Base-by-base conservation (phyloP, 2,888 invertebrate genomes). In the Pseudococcus viburni region DNA sequence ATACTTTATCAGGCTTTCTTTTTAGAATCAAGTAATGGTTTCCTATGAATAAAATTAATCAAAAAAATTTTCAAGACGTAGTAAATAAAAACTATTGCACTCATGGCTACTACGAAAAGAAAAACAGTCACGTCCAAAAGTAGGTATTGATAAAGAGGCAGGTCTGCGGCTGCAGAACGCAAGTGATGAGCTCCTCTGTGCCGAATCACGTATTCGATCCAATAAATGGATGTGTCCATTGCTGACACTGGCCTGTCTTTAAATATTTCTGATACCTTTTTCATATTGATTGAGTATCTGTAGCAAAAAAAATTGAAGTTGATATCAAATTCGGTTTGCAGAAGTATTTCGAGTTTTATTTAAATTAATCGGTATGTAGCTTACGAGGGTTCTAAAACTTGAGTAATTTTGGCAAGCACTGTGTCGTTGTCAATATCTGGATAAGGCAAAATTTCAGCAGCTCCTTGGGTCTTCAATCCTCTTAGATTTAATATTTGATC, bases 151-250 rank as follows among this genome's bases (percentile, higher is more conserved):
- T 91, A 90, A 88, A 90, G 90, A 26, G 90, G 89, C 51, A 91
- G 83, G 22, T 90, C 89, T 39, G 90, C 88, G 4, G 90, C 90
- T 4, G 90, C 90, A 26, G 90, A 90, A 46, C 90, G 89, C 11
- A 91, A 89, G 85, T 90, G 90, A 9, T 26, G 19, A 17, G 90
- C 89, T n/a, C 94, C 94, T 88, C 93, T 93, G 90, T 94, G 93
- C 55, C 94, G 92, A 12, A 94, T 91, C 0, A 94, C 93, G 89
- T 94, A 94, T 91, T 95, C 94, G 83, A 94, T 93, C 94, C 94
- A 94, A 91, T 94, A 94, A 0, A 94, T 91, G 0, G 94, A 93
- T 39, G 93, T 93, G 64, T 94, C 94, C 89, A 94, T 90, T 0
- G 94, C 93, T n/a, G 92, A 92, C 90, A 93, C 90, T 0, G 93